Base-by-base conservation (phyloP, 2,888 invertebrate species). In the Brachypterus glaber region DNA sequence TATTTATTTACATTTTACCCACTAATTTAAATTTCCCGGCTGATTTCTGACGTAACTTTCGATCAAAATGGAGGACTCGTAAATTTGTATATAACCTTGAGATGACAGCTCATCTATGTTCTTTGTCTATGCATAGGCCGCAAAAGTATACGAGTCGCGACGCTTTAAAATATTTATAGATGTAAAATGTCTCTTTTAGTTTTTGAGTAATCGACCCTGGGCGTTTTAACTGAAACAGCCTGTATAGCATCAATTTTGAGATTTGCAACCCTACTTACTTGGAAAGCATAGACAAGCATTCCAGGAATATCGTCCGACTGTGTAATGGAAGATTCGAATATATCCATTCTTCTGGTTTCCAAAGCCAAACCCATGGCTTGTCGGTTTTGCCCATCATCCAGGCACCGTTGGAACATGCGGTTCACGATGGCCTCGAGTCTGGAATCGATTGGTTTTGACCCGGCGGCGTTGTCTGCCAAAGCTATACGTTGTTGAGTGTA, bases 261-360 rank as follows among this genome's bases (percentile, higher is more conserved):
- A 33, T 26, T 25, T 24, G n/a, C 5, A 17, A 34, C 5, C n/a
- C n/a, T n/a, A 37, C 41, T 44, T 44, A 95, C 92, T 64, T 90
- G 88, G 62, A 96, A 91, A 12, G 96, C 92, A 66, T 98, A 97
- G 21, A 82, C 82, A 43, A 98, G 73, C 88, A 96, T 91, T 41
- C 79, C 85, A 48, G 81, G 70, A 4, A 89, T 76, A 68, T 95
- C 93, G 67, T 93, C 92, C 21, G 93, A 86, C 60, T 86, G 82
- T 70, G 84, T 80, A 45, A 98, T 92, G 2, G 96, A 83, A 44
- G 82, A 75, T 59, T 92, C 86, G 57, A 98, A 95, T 51, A 97
- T 85, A 62, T 98, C 97, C 87, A 98, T 92, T 37, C 98, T 77
- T 31, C 92, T 76, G 0, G 96, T 96, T 66, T 99, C 98, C 34